phyloP scores from a whole-genome alignment of 1,140 invertebrate species.

The Eciton burchellii region DNA sequence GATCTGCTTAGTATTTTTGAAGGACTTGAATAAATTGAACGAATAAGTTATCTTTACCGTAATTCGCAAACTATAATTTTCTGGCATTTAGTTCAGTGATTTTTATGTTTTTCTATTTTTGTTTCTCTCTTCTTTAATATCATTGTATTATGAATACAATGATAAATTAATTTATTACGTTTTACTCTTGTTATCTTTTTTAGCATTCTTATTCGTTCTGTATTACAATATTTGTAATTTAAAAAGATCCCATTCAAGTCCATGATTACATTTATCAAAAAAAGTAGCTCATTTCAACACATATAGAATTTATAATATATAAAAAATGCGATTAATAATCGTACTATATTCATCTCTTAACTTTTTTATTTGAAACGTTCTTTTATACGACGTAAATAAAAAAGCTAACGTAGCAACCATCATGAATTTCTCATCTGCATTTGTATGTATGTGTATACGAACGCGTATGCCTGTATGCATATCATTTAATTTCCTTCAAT shows the following conservation, averaged over 20 bases:
- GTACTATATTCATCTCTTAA: background rate
- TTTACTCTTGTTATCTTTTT: background rate
- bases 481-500: constrained; percentile 22
- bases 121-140: background rate
- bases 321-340: background rate
- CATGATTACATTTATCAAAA: background rate
- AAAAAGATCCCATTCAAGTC: constrained; percentile 32
- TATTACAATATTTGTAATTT: constrained; percentile 1
- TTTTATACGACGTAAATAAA: constrained; percentile 15
- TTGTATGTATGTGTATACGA: background rate
- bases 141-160: background rate
- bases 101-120: background rate
- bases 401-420: background rate
- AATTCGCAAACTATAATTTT: background rate
- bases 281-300: background rate
- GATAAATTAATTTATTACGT: constrained; percentile 10
- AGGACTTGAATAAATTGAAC: constrained; percentile 75
- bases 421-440: background rate
- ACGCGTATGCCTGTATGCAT: background rate
- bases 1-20: constrained; percentile 83
- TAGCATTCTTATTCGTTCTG: background rate
- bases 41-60: background rate
- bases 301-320: too few species aligned
- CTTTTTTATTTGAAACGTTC: constrained; percentile 26
- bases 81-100: background rate